Evolutionary conservation across 2,113 vertebrate genomes (phyloP).

Genomic region (Dromaius novaehollandiae): DNA sequence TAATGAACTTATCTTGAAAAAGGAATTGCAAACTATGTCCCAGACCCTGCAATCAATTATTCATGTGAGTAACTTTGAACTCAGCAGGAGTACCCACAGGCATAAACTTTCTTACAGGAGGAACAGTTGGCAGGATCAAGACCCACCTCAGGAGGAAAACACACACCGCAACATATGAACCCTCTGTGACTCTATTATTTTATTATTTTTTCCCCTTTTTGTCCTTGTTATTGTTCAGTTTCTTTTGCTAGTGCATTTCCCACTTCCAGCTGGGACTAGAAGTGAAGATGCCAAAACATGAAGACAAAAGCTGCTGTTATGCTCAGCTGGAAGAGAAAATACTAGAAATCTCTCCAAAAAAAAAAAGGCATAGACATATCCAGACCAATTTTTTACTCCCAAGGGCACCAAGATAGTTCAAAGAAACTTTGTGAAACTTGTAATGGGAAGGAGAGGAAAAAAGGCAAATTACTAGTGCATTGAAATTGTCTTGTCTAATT

Average conservation of each 20-base stretch:
- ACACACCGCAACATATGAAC: slow-evolving; percentile 47
- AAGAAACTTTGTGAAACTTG: background rate
- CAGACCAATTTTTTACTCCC: background rate
- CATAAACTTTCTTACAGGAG: slow-evolving; percentile 60
- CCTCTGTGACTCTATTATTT: slow-evolving; percentile 34
- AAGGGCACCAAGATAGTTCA: background rate
- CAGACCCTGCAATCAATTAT: slow-evolving; percentile 66
- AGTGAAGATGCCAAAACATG: slow-evolving; percentile 24
- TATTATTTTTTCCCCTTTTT: slow-evolving; percentile 1
- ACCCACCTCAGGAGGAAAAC: slow-evolving; percentile 55
- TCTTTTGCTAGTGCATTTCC: slow-evolving; percentile 27
- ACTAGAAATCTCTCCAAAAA: background rate
- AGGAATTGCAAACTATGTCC: slow-evolving; percentile 44
- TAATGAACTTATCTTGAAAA: slow-evolving; percentile 62
- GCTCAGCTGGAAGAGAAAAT: slow-evolving; percentile 29
- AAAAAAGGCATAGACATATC: background rate
- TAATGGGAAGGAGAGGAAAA: background rate
- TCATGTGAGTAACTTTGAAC: slow-evolving; percentile 68
- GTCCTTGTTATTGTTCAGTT: slow-evolving; percentile 46
- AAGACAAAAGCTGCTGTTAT: slow-evolving; percentile 27
- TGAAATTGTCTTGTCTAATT: background rate
- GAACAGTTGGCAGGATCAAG: slow-evolving; percentile 65
- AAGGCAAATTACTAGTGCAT: background rate
- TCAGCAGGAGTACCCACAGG: slow-evolving; percentile 64
- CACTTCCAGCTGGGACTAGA: slow-evolving; percentile 41